Percentiles rank a stretch among this genome's conserved stretches.
phyloP scores from a whole-genome alignment of 2,888 invertebrate species.

The Brachylomia viminalis region DNA sequence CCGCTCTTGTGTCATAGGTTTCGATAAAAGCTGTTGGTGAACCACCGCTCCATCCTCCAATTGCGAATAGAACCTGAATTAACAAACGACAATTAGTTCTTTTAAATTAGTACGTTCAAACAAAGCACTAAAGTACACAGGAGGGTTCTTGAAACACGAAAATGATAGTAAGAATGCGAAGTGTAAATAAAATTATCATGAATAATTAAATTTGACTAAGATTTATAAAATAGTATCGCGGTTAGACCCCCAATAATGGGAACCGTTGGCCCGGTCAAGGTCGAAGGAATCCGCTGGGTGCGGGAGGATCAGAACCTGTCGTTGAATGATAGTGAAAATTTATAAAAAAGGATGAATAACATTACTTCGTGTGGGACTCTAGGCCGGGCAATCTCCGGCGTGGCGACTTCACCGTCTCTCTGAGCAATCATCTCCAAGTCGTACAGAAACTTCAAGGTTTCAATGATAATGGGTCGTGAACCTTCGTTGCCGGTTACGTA shows the following conservation, averaged over 20 bases:
- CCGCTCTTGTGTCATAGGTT: constrained; percentile 97
- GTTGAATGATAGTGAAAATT: background rate
- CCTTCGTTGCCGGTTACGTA: constrained; percentile 96
- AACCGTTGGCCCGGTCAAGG: no score
- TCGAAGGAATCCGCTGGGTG: background rate
- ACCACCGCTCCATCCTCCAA: constrained; percentile 91
- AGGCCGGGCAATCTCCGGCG: constrained; percentile 95
- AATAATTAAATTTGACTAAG: background rate
- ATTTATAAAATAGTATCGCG: background rate
- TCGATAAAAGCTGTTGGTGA: constrained; percentile 95
- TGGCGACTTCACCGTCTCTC: constrained; percentile 95
- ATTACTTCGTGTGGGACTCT: constrained; percentile 95
- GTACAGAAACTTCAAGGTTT: constrained; percentile 97
- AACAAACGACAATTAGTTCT: constrained; percentile 50
- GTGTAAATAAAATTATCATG: background rate
- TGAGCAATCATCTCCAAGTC: constrained; percentile 96
- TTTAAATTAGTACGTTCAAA: constrained; percentile 17
- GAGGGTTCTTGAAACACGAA: background rate
- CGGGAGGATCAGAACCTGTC: background rate
- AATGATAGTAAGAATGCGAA: background rate
- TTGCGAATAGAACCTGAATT: constrained; percentile 93
- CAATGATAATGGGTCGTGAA: constrained; percentile 96
- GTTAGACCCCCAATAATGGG: no score
- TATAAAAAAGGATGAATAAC: constrained; percentile 28
- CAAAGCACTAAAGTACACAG: background rate